These are phyloP conservation scores for Hipparchia semele DNA, from an alignment of 2,888 invertebrate genomes.

Conservation along the genomic window DNA sequence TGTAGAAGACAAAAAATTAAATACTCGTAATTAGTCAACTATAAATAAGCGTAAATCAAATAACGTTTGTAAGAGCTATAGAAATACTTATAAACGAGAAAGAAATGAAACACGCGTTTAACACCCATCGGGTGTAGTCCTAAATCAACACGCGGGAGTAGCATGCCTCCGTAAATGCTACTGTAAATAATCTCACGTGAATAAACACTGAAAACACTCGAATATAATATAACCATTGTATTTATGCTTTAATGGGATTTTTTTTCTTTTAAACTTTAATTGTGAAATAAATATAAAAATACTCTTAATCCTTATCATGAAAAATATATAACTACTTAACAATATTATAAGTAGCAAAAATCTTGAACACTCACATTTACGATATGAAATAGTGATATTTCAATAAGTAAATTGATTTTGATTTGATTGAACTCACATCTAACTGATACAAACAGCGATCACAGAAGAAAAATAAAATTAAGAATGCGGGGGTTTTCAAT, in stretches of 20 bases:
- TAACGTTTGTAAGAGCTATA: slow-evolving; percentile 18
- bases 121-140: slow-evolving; percentile 47
- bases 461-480: too few relatives aligned
- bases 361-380: not conserved
- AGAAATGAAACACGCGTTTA: slow-evolving; percentile 29
- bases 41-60: slow-evolving; percentile 14
- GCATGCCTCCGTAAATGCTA: slow-evolving; percentile 28
- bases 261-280: not conserved
- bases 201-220: slow-evolving; percentile 25
- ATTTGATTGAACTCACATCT: too few relatives aligned
- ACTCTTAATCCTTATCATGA: too few relatives aligned
- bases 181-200: slow-evolving; percentile 30
- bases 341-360: too few relatives aligned
- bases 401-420: too few relatives aligned
- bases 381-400: too few relatives aligned
- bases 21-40: not conserved
- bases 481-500: too few relatives aligned
- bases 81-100: slow-evolving; percentile 11
- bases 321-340: too few relatives aligned
- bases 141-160: slow-evolving; percentile 63
- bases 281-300: too few relatives aligned
- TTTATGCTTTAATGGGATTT: not conserved
- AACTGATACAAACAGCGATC: too few relatives aligned
- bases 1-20: too few relatives aligned
- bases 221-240: slow-evolving; percentile 12